phyloP scores from a whole-genome alignment of 2,113 vertebrate genomes.

The Equus quagga region DNA sequence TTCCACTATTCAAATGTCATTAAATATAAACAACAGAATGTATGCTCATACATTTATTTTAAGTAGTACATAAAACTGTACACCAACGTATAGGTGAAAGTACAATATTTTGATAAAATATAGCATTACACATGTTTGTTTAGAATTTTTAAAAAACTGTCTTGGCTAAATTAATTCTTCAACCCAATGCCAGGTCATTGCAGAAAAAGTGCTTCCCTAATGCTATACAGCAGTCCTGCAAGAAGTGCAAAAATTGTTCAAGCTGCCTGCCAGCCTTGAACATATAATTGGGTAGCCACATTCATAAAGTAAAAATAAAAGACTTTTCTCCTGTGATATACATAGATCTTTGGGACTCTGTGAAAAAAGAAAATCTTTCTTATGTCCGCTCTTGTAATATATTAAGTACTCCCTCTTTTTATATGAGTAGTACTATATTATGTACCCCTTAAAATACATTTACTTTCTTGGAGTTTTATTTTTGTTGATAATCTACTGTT shows the following conservation, averaged over 20 bases:
- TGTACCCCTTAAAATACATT: not conserved
- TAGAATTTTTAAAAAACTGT: not conserved
- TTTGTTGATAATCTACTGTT: no score
- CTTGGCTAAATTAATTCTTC: not conserved
- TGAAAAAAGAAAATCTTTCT: not conserved
- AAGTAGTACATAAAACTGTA: not conserved
- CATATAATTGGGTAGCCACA: not conserved
- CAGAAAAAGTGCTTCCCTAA: not conserved
- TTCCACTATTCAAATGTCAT: conserved; percentile 29
- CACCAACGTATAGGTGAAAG: not conserved
- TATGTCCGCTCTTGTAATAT: not conserved
- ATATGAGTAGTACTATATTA: not conserved
- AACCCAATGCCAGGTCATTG: not conserved
- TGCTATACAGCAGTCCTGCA: not conserved
- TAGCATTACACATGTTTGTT: conserved; percentile 32
- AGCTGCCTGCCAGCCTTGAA: not conserved
- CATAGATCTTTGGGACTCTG: not conserved
- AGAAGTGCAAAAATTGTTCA: not conserved
- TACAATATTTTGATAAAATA: conserved; percentile 35
- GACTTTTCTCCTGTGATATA: not conserved
- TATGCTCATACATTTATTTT: conserved; percentile 1
- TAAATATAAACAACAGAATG: conserved; percentile 38
- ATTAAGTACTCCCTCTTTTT: not conserved
- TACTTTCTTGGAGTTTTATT: not conserved
- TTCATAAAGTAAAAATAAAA: not conserved